Conservation (phyloP, 2,797 vertebrate species). For the Chlorospingus flavigularis region DNA sequence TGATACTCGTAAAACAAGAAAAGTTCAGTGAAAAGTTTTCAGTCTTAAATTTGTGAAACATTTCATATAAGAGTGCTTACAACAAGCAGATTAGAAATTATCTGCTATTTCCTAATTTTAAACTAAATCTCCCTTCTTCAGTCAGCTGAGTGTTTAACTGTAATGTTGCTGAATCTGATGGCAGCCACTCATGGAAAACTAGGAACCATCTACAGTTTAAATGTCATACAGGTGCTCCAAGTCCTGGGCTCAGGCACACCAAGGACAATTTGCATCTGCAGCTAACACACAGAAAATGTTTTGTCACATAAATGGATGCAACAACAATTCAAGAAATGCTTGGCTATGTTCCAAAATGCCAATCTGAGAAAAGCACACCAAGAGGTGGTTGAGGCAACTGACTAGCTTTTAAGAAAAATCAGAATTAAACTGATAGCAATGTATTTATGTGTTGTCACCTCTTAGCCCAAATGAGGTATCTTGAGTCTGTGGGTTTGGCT, state of each 20-base stretch:
- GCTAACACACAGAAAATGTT: not conserved
- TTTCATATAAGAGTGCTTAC: not conserved
- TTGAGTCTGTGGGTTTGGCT: not conserved
- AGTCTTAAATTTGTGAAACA: not conserved
- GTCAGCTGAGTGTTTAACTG: not conserved
- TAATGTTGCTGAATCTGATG: not conserved
- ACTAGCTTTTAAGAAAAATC: not conserved
- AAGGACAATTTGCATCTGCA: not conserved
- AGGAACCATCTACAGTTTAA: not conserved
- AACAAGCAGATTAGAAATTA: not conserved
- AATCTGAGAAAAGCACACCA: not conserved
- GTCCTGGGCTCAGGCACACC: not conserved
- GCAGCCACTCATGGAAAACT: not conserved
- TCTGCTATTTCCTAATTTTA: not conserved
- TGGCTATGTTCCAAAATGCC: not conserved
- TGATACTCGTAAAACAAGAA: not conserved
- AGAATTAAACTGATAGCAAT: not conserved
- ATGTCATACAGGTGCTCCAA: not conserved
- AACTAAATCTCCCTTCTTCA: not conserved
- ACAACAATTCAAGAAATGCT: not conserved
- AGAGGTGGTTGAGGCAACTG: not conserved
- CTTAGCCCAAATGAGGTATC: not conserved
- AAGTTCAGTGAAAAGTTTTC: not conserved
- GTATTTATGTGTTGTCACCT: not conserved
- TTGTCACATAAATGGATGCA: not conserved